Conservation (phyloP, 1,140 invertebrate genomes). For the Leptinotarsa defecta region DNA sequence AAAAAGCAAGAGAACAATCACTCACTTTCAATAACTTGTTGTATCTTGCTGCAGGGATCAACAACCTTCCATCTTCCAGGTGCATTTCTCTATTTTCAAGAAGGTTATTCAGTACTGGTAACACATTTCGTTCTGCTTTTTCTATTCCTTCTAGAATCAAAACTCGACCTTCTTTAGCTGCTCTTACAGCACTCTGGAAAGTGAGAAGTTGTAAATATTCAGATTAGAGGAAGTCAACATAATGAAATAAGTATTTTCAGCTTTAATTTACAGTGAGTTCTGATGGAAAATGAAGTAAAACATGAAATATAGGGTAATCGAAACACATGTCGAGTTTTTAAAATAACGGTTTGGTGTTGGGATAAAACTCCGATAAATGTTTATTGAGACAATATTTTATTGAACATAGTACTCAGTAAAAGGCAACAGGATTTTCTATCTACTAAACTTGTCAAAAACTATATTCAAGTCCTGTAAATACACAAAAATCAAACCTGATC, state of each 20-base stretch:
- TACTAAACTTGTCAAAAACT: no score
- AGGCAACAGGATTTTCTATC: no score
- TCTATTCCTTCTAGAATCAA: conserved; percentile 96
- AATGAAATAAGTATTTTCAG: no score
- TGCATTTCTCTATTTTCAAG: conserved; percentile 99
- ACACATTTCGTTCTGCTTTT: conserved; percentile 95
- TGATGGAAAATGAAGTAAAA: no score
- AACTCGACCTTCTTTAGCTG: conserved; percentile 85
- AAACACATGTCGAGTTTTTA: no score
- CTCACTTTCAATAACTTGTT: conserved; percentile 85
- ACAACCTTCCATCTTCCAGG: conserved; percentile 93
- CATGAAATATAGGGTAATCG: no score
- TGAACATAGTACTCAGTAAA: no score
- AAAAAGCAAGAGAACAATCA: background rate
- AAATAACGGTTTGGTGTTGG: no score
- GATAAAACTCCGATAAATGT: no score
- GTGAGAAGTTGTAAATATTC: background rate
- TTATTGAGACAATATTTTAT: no score
- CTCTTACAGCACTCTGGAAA: conserved; percentile 82
- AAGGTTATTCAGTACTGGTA: conserved; percentile 97
- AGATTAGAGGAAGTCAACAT: no score
- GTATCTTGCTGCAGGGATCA: conserved; percentile 86
- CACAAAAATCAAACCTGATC: conserved; percentile 74
- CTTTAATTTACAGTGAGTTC: no score
- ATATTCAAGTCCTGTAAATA: background rate